phyloP scores from a whole-genome alignment of 2,797 vertebrate genomes.

The Poecilia wingei region DNA sequence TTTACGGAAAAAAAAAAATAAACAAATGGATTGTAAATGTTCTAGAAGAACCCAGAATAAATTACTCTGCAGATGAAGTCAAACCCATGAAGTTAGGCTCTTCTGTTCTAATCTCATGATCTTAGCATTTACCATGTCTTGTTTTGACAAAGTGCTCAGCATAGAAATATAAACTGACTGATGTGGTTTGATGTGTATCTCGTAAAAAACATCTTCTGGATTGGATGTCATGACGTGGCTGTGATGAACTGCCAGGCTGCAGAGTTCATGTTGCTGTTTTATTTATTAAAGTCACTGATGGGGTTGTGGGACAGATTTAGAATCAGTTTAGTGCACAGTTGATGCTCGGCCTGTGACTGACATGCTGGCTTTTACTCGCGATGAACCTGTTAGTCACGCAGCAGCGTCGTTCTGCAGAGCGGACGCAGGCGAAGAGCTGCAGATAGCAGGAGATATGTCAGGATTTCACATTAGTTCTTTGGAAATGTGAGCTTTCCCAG shows the following conservation, averaged over 20 bases:
- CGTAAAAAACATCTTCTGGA: conserved; percentile 40
- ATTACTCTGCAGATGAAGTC: background rate
- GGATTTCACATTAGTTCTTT: background rate
- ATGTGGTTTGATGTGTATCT: conserved; percentile 38
- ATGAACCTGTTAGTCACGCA: conserved; percentile 57
- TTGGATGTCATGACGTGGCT: conserved; percentile 25
- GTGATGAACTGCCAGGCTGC: conserved; percentile 25
- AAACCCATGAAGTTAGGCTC: background rate
- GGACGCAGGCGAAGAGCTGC: conserved; percentile 33
- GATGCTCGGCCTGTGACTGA: conserved; percentile 40
- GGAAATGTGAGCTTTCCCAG: background rate
- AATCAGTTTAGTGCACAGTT: conserved; percentile 53
- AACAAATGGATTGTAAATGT: background rate
- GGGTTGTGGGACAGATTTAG: conserved; percentile 65
- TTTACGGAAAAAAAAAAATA: background rate
- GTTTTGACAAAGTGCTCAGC: conserved; percentile 21
- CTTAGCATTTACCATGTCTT: background rate
- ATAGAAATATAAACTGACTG: conserved; percentile 35
- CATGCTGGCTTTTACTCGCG: conserved; percentile 24
- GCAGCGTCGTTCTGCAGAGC: conserved; percentile 44
- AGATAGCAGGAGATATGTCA: conserved; percentile 15
- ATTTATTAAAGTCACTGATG: conserved; percentile 67
- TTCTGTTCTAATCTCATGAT: background rate
- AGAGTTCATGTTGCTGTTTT: conserved; percentile 51
- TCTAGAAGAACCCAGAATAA: background rate